Conservation (phyloP, 2,888 invertebrate genomes). For the Hirtodrosophila trivittata region DNA sequence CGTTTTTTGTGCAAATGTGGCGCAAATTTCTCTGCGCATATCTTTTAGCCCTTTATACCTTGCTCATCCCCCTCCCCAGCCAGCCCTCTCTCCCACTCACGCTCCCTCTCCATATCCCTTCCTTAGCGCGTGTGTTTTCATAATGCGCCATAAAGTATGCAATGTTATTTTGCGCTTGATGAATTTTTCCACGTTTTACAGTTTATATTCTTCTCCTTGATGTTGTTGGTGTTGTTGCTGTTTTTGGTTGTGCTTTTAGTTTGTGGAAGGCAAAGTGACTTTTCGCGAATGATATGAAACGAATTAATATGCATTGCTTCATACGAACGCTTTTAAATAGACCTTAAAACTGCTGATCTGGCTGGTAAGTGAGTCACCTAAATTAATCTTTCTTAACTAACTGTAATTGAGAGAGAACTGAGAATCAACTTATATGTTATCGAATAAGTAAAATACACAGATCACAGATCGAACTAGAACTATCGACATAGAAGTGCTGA, state of each 20-base stretch:
- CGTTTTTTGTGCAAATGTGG: constrained; percentile 73
- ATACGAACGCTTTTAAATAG: background rate
- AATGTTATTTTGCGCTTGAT: constrained; percentile 78
- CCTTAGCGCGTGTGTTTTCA: constrained; percentile 67
- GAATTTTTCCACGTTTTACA: constrained; percentile 72
- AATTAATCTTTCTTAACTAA: no score
- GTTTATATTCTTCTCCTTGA: constrained; percentile 44
- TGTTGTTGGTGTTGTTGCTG: constrained; percentile 28
- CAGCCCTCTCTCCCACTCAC: background rate
- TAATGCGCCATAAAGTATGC: constrained; percentile 79
- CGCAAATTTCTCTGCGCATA: constrained; percentile 51
- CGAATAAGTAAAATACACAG: no score
- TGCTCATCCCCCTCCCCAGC: constrained; percentile 2
- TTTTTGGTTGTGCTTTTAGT: constrained; percentile 10
- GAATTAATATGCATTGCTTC: no score
- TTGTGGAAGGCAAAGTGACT: constrained; percentile 50
- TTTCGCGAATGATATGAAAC: constrained; percentile 37
- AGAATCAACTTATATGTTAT: no score
- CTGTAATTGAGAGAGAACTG: no score
- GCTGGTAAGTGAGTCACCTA: no score
- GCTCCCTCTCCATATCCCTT: constrained; percentile 5
- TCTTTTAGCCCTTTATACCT: constrained; percentile 13
- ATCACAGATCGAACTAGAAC: no score
- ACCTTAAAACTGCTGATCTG: no score
- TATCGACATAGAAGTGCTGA: no score